Conservation (phyloP, 2,113 vertebrate genomes). For the Menura novaehollandiae region DNA sequence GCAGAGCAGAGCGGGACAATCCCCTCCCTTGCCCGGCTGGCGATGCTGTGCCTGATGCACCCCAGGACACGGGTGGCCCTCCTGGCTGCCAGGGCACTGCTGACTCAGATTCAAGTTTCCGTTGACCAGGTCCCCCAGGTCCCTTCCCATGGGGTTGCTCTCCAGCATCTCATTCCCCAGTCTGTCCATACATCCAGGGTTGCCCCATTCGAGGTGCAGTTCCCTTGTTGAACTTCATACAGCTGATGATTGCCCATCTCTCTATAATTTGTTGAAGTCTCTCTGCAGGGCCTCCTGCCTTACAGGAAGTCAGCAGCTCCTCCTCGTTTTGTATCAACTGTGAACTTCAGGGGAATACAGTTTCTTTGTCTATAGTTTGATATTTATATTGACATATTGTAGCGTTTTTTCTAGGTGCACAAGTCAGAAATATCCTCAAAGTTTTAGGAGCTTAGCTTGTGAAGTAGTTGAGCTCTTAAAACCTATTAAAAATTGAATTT, state of each 20-base stretch:
- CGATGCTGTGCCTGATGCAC: fast-evolving
- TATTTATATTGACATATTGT: not conserved
- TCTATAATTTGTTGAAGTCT: not conserved
- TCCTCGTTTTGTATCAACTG: not conserved
- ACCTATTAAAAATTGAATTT: not conserved
- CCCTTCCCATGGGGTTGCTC: fast-evolving
- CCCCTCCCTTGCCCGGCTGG: fast-evolving
- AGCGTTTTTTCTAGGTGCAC: not conserved
- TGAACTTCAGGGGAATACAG: not conserved
- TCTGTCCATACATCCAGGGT: fast-evolving
- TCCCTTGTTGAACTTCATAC: not conserved
- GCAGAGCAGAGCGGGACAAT: not conserved
- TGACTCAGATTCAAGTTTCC: fast-evolving
- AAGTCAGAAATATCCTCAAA: not conserved
- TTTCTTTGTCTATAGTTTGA: not conserved
- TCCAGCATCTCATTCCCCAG: not conserved
- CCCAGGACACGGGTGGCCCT: not conserved
- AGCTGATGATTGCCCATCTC: not conserved
- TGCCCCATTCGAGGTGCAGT: not conserved
- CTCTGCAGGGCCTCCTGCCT: not conserved
- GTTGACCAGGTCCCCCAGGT: not conserved
- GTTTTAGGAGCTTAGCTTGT: not conserved
- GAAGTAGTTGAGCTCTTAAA: not conserved
- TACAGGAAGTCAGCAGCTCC: not conserved
- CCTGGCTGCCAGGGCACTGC: not conserved